Evolutionary conservation across 1,140 invertebrate species (phyloP).

Genomic region (Micrasema minimum): DNA sequence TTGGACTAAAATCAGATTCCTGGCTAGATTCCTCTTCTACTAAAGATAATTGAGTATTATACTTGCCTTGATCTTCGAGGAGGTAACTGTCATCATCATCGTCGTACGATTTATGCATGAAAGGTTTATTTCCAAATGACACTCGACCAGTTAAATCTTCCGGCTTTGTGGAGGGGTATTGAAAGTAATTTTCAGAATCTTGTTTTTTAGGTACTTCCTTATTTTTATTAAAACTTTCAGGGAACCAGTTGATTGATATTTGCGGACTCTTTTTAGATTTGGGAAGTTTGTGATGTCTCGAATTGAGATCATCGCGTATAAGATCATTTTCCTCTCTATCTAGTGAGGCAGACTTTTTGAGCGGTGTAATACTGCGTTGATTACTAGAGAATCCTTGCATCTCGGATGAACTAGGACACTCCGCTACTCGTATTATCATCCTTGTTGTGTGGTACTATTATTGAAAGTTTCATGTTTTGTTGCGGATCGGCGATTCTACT

Average conservation of each 20-base stretch:
- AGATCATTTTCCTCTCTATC: constrained; percentile 2
- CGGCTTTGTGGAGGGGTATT: constrained; percentile 11
- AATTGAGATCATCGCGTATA: constrained; percentile 23
- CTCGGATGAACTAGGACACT: constrained; percentile 52
- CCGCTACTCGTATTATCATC: constrained; percentile 52
- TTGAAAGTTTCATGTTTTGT: constrained; percentile 39
- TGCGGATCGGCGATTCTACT: not conserved
- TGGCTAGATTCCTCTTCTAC: constrained; percentile 66
- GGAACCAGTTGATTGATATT: constrained; percentile 43
- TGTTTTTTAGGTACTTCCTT: constrained; percentile 12
- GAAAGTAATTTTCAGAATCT: constrained; percentile 5
- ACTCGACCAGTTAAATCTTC: constrained; percentile 55
- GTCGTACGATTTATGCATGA: constrained; percentile 55
- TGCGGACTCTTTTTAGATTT: constrained; percentile 34
- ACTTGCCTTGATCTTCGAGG: constrained; percentile 35
- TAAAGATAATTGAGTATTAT: constrained; percentile 59
- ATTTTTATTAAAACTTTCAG: constrained; percentile 30
- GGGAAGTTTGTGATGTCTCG: constrained; percentile 21
- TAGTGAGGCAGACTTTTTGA: not conserved
- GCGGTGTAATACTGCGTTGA: constrained; percentile 22
- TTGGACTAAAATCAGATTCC: constrained; percentile 54
- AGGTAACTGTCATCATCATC: constrained; percentile 27
- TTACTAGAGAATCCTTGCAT: constrained; percentile 29
- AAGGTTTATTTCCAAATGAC: constrained; percentile 57
- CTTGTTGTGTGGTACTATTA: constrained; percentile 42